Evolutionary conservation across 2,797 vertebrate genomes (phyloP).

Genomic region (Carapus acus): DNA sequence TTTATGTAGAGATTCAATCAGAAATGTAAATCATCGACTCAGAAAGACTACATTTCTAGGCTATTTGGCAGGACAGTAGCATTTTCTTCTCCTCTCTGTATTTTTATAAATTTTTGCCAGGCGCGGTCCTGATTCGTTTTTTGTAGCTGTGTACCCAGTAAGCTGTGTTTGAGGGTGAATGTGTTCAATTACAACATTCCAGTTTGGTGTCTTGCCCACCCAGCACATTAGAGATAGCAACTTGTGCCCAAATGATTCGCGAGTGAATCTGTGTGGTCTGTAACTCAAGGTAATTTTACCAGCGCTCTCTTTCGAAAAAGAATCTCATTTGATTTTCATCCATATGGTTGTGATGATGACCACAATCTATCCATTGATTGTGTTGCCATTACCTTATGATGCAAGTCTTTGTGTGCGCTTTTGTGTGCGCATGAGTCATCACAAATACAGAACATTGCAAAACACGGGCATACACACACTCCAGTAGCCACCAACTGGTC

Average conservation of each 20-base stretch:
- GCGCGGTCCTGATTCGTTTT: slow-evolving; percentile 62
- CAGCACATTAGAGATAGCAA: slow-evolving; percentile 21
- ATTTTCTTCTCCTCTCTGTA: slow-evolving; percentile 44
- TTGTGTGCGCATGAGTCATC: neutral
- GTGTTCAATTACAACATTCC: slow-evolving; percentile 59
- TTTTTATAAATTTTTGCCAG: slow-evolving; percentile 71
- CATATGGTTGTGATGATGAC: neutral
- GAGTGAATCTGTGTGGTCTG: slow-evolving; percentile 27
- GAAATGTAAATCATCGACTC: slow-evolving; percentile 28
- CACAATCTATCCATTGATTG: neutral
- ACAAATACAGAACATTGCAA: neutral
- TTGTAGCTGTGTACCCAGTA: slow-evolving; percentile 37
- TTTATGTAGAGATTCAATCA: slow-evolving; percentile 55
- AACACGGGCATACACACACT: slow-evolving; percentile 6
- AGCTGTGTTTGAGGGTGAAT: slow-evolving; percentile 35
- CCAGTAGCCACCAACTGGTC: slow-evolving; percentile 36
- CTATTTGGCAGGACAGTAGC: slow-evolving; percentile 27
- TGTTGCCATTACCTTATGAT: neutral
- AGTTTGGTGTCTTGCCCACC: slow-evolving; percentile 32
- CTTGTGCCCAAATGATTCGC: slow-evolving; percentile 32
- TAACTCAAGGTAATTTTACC: slow-evolving; percentile 16
- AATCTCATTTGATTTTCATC: too few species aligned
- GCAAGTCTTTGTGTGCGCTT: neutral
- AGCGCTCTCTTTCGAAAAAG: too few species aligned
- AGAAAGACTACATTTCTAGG: slow-evolving; percentile 25